These are phyloP conservation scores for Sebastes oblongus DNA, from an alignment of 2,797 vertebrate species.

Conservation along the genomic window DNA sequence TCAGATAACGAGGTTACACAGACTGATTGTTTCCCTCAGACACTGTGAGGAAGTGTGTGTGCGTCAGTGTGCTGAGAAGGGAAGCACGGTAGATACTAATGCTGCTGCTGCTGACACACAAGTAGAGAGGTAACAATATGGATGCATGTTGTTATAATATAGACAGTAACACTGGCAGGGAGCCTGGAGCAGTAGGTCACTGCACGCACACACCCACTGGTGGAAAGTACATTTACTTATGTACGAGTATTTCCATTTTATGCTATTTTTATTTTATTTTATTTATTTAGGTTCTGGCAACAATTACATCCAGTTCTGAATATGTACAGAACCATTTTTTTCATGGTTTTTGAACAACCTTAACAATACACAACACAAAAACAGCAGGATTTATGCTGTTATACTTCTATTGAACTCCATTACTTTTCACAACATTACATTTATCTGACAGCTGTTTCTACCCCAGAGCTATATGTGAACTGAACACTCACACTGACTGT, in stretches of 20 bases:
- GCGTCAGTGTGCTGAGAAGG: not conserved
- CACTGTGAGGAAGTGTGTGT: slow-evolving; percentile 11
- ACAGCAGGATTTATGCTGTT: too few relatives aligned
- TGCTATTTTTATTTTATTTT: not conserved
- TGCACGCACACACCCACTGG: not conserved
- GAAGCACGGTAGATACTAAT: not conserved
- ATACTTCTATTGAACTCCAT: not conserved
- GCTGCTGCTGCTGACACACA: not conserved
- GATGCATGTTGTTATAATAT: not conserved
- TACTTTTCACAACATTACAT: not conserved
- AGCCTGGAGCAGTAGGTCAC: not conserved
- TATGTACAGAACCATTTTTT: too few relatives aligned
- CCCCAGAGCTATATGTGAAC: too few relatives aligned
- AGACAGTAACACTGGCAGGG: not conserved
- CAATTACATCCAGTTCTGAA: too few relatives aligned
- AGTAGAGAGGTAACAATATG: not conserved
- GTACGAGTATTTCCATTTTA: not conserved
- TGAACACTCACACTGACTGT: too few relatives aligned
- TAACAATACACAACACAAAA: too few relatives aligned
- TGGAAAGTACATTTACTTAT: not conserved
- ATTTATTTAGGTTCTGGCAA: too few relatives aligned
- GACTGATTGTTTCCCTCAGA: slow-evolving; percentile 8
- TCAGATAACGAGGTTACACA: not conserved
- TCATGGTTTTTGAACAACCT: too few relatives aligned
- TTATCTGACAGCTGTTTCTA: not conserved